Base-by-base conservation (phyloP, 2,113 vertebrate species). In the Columba janthina region DNA sequence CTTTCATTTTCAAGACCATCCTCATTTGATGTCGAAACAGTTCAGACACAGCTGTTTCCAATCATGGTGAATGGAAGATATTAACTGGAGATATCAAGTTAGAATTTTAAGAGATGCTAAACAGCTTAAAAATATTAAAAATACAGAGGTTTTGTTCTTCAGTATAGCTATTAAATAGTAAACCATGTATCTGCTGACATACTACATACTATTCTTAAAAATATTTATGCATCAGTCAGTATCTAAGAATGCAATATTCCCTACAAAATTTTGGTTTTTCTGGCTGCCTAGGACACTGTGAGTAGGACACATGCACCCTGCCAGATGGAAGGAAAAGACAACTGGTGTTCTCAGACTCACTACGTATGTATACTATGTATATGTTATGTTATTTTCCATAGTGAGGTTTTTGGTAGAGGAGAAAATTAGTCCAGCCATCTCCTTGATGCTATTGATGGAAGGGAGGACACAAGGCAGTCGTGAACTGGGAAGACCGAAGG, bases 11-110 rank as follows among this genome's bases (percentile, higher is more conserved):
- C 3, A 9, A 95, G 70, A n/a, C 12, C 31, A 40, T 89, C 61
- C 57, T 82, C 32, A 57, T 70, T 85, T 66, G 46, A 44, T 70
- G 40, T 57, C 3, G 8, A 29, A 88, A 73, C 29, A 40, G 12
- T 90, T 94, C 61, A 79, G 54, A 76, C 19, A 50, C 74, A 90
- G 75, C 71, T 90, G 58, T 86, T 94, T 91, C 46, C 5, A 83
- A 54, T 85, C 46, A 79, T 60, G 29, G 25, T 57, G 53, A 85
- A 76, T 28, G 48, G 70, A 70, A 34, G 12, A 36, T 64, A 46
- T 18, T 53, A 86, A 48, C 15, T 46, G 44, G 44, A 46, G 44
- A 46, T 46, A 46, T 46, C 18, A 46, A 65, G 29, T 60, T 36
- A 51, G 26, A 75, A 61, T 61, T 73, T 78, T 72, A 73, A 89